These are phyloP conservation scores for Paramormyrops kingsleyae DNA, from an alignment of 2,113 vertebrate genomes.

Conservation along the genomic window DNA sequence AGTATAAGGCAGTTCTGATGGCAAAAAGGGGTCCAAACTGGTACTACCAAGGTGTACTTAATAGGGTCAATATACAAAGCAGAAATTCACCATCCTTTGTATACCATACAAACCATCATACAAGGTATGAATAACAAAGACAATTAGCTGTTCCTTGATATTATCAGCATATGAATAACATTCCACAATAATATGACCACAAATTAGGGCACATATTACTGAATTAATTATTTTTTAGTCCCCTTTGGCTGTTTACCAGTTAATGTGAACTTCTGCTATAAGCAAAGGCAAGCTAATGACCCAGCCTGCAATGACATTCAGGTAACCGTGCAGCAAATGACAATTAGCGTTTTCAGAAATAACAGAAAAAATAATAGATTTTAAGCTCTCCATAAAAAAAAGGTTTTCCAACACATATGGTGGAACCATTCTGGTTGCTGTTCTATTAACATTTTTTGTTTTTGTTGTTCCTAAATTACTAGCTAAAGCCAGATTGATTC, in stretches of 20 bases:
- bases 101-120: background rate
- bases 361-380: background rate
- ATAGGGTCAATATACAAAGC: background rate
- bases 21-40: background rate
- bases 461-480: background rate
- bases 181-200: background rate
- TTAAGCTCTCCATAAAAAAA: background rate
- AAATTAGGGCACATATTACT: background rate
- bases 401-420: background rate
- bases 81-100: background rate
- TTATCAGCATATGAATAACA: background rate
- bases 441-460: background rate
- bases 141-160: background rate
- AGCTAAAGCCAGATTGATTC: background rate
- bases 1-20: background rate
- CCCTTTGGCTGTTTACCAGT: background rate
- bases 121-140: background rate
- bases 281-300: background rate
- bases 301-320: background rate
- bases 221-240: background rate
- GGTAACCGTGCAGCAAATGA: background rate
- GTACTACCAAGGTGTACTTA: background rate
- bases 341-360: background rate
- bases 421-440: background rate
- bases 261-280: background rate